Evolutionary conservation across 2,888 invertebrate species (phyloP).

Genomic region (Acanthopleura granulata): DNA sequence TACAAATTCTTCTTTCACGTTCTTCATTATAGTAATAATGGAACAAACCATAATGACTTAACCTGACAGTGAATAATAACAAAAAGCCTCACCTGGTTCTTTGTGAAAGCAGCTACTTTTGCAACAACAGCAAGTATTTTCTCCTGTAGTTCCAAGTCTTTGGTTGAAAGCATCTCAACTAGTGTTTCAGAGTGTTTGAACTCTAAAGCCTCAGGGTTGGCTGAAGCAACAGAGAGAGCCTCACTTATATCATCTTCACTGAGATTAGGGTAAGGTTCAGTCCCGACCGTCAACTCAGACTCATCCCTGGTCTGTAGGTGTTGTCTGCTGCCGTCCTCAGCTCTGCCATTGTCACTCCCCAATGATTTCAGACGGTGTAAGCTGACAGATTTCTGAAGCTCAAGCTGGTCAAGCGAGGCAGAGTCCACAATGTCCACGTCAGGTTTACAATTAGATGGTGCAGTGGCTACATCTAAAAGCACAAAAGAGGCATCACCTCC

Average conservation of each 20-base stretch:
- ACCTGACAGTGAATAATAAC: not conserved
- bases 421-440: slow-evolving; percentile 22
- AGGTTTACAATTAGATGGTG: slow-evolving; percentile 19
- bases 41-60: too few species aligned
- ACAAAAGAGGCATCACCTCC: slow-evolving; percentile 6
- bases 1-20: too few species aligned
- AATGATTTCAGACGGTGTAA: not conserved
- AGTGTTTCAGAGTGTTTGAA: slow-evolving; percentile 44
- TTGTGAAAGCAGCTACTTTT: slow-evolving; percentile 72
- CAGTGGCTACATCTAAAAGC: slow-evolving; percentile 4
- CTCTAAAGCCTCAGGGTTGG: slow-evolving; percentile 39
- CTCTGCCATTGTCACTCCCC: slow-evolving; percentile 28
- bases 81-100: slow-evolving; percentile 70
- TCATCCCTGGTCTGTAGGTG: not conserved
- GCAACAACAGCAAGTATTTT: slow-evolving; percentile 72
- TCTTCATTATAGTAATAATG: too few species aligned
- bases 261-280: not conserved
- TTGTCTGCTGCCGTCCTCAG: slow-evolving; percentile 26
- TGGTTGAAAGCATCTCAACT: slow-evolving; percentile 69
- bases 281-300: not conserved
- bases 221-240: slow-evolving; percentile 46
- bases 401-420: not conserved
- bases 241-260: slow-evolving; percentile 41
- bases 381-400: slow-evolving; percentile 22
- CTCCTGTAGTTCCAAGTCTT: slow-evolving; percentile 71